Base-by-base conservation (phyloP, 1,140 invertebrate species). In the Cotesia chilonis region DNA sequence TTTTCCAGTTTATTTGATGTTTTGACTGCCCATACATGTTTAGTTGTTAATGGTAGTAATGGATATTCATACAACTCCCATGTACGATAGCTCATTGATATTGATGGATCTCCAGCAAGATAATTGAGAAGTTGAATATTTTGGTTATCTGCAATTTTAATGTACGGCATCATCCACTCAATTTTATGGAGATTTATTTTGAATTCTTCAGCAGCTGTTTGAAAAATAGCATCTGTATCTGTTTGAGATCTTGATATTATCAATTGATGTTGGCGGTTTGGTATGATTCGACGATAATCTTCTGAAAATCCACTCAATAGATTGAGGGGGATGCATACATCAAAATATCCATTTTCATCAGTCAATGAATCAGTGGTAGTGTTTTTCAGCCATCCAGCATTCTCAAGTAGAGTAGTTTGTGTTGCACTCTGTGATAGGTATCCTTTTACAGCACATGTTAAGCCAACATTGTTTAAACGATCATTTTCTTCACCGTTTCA, bases 31-130 rank as follows among this genome's bases (percentile, higher is more conserved):
- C 83, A 84, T 4, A 74, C 64, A 72, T 78, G 77, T 54, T 78
- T 72, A 3, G 55, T 72, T 2, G 75, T 76, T 61, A 54, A 14
- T 28, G 82, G 78, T 55, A 83, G 64, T 4, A 73, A n/a, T 12
- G 80, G 79, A 77, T 81, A 82, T 71, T 82, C 78, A 76, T 81
- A 78, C n/a, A 82, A 38, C 67, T 83, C 77, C 83, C 82, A 82
- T n/a, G 60, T 77, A 35, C 83, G 75, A 70, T 81, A 84, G 9
- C 74, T 61, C 17, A 82, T 76, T 47, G 60, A 47, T 41, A 82
- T 75, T 10, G 69, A 38, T 73, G 68, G 59, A 70, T 79, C 72
- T 71, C 68, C 77, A 57, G 75, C 61, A 59, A 77, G 64, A 35
- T 59, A 68, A 51, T 73, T 69, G 5, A 66, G 47, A 37, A 68